These are phyloP conservation scores for Isaurus tuberculatus DNA, from an alignment of 92 coral and sea anemone species.

Conservation along the genomic window DNA sequence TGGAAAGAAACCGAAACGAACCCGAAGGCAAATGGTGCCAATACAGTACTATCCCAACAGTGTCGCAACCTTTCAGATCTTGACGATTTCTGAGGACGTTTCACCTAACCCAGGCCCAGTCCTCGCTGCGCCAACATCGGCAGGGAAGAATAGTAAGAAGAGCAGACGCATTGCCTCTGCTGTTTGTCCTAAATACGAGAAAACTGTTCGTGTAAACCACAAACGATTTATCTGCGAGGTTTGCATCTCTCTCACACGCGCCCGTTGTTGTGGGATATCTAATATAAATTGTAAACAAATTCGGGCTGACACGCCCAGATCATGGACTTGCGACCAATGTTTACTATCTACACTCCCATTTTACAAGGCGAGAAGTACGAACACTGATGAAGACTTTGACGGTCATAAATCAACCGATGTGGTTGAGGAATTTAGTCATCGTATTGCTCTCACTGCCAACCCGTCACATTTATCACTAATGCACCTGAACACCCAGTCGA, in stretches of 20 bases:
- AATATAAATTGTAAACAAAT: not conserved
- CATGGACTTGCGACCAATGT: conserved; percentile 26
- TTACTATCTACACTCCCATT: conserved; percentile 38
- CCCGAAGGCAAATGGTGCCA: conserved; percentile 9
- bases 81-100: not conserved
- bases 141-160: not conserved
- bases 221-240: conserved; percentile 32
- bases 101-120: not conserved
- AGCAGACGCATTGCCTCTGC: not conserved
- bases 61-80: not conserved
- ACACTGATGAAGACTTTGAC: conserved; percentile 11
- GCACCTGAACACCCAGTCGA: conserved; percentile 40
- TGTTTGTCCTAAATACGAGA: conserved; percentile 5
- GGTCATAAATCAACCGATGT: not conserved
- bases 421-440: conserved; percentile 9
- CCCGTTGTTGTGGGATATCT: conserved; percentile 2
- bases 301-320: conserved; percentile 3
- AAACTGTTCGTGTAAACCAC: conserved; percentile 3
- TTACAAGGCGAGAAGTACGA: conserved; percentile 15
- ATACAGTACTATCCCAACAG: not conserved
- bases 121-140: not conserved
- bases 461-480: conserved; percentile 28
- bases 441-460: conserved; percentile 9
- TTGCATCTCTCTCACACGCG: conserved; percentile 1
- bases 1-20: conserved; percentile 14